Percentiles rank a stretch among this genome's conserved stretches.
Evolutionary conservation across 2,888 invertebrate species (phyloP).

Genomic region (Hartigia nigra): DNA sequence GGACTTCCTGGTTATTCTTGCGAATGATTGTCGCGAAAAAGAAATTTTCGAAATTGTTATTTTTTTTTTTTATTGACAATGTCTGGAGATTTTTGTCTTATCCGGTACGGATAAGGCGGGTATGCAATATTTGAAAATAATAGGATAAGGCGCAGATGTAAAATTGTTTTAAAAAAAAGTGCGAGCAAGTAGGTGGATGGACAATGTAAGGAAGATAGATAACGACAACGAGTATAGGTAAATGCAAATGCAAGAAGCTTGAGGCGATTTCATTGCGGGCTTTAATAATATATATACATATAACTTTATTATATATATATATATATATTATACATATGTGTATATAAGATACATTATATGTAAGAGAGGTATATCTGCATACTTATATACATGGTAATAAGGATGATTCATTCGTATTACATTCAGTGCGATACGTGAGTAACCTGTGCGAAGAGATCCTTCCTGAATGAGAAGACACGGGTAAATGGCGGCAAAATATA

Average conservation of each 20-base stretch:
- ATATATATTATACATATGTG: background rate
- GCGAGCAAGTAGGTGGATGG: background rate
- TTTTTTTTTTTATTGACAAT: background rate
- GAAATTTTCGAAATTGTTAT: background rate
- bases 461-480: background rate
- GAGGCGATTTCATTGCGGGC: background rate
- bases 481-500: background rate
- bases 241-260: background rate
- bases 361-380: conserved; percentile 40
- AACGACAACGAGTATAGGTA: background rate
- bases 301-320: background rate
- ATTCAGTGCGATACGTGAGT: conserved; percentile 31
- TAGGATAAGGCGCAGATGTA: background rate
- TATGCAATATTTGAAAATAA: too few species aligned
- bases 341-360: background rate
- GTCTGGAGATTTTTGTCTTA: background rate
- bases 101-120: background rate
- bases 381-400: conserved; percentile 31
- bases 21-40: background rate
- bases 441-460: background rate
- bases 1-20: background rate
- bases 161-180: background rate
- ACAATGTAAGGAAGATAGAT: background rate
- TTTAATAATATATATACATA: background rate
- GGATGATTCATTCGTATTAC: conserved; percentile 36